Evolutionary conservation across 2,797 vertebrate species (phyloP).

Genomic region (Hemitrygon akajei): DNA sequence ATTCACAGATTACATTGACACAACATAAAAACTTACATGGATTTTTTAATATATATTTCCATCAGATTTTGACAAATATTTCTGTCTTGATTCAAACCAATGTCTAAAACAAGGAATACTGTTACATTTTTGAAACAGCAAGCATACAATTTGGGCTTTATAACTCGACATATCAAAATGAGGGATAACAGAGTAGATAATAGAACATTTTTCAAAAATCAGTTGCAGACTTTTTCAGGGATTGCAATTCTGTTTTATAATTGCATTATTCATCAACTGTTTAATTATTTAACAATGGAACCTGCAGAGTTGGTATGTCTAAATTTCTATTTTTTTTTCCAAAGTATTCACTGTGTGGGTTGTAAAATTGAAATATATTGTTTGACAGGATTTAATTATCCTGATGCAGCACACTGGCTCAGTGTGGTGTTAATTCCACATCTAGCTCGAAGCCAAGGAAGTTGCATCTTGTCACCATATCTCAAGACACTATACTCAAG

Average conservation of each 20-base stretch:
- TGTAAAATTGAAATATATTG: not conserved
- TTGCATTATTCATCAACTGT: conserved; percentile 13
- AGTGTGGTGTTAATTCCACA: no score
- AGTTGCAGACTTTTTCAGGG: not conserved
- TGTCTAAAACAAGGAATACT: conserved; percentile 18
- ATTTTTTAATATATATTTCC: not conserved
- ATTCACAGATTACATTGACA: not conserved
- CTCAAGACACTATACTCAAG: not conserved
- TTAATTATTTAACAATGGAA: conserved; percentile 26
- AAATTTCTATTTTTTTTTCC: conserved; percentile 24
- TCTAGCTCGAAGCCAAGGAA: not conserved
- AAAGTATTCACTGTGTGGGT: conserved; percentile 19
- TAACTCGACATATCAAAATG: not conserved
- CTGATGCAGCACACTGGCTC: not conserved
- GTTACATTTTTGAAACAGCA: not conserved
- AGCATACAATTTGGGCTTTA: conserved; percentile 2
- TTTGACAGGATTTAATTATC: conserved; percentile 14
- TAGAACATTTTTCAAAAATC: not conserved
- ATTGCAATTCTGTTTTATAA: conserved; percentile 2
- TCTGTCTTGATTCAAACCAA: not conserved
- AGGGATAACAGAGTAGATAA: not conserved
- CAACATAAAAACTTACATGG: not conserved
- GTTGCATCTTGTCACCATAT: not conserved
- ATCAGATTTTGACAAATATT: conserved; percentile 12
- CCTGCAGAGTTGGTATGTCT: not conserved